phyloP scores from a whole-genome alignment of 2,888 invertebrate genomes.

The Globia sparganii region DNA sequence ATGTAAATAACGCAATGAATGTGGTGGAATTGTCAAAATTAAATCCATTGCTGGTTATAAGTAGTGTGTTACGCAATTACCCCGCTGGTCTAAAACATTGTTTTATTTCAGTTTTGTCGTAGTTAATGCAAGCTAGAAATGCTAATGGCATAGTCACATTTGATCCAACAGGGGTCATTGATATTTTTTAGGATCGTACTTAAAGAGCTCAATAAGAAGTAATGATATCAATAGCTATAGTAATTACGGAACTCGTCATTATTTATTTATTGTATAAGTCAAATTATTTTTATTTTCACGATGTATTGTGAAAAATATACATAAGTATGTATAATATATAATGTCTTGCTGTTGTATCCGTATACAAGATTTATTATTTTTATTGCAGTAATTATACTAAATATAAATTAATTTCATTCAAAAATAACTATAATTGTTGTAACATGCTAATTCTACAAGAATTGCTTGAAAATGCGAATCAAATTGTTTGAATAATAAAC shows the following conservation, averaged over 20 bases:
- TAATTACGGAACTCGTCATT: constrained; percentile 21
- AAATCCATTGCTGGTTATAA: no score
- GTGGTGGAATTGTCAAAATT: no score
- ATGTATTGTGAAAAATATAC: background rate
- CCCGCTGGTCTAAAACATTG: background rate
- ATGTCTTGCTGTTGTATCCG: background rate
- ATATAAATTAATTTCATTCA: background rate
- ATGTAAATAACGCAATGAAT: no score
- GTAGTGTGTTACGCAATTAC: no score
- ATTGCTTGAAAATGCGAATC: constrained; percentile 5
- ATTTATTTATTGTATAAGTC: constrained; percentile 23
- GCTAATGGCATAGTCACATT: background rate
- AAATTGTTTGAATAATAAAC: background rate
- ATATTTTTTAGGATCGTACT: constrained; percentile 23
- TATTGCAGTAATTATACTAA: background rate
- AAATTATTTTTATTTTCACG: background rate
- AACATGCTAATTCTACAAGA: constrained; percentile 16
- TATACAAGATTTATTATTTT: background rate
- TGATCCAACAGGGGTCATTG: background rate
- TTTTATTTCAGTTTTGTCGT: background rate
- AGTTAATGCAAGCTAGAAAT: background rate
- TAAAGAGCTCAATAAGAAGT: constrained; percentile 24
- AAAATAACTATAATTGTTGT: background rate
- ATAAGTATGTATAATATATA: background rate
- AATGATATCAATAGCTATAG: constrained; percentile 22